Conservation (phyloP, 2,113 vertebrate species). For the Cyprinodon tularosa region DNA sequence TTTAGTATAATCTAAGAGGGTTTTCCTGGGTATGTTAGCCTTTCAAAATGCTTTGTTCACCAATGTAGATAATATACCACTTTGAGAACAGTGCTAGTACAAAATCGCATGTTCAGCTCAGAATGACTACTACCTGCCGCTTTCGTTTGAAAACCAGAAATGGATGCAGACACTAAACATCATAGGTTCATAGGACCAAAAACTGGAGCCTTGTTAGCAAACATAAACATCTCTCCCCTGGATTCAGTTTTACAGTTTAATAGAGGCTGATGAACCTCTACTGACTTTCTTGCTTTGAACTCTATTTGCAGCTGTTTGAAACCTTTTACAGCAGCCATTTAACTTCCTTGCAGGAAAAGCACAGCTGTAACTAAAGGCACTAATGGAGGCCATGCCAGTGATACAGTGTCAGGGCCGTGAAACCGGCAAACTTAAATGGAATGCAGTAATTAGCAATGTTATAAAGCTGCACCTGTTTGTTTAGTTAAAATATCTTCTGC, state of each 20-base stretch:
- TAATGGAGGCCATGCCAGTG: conserved; percentile 19
- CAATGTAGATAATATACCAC: neutral
- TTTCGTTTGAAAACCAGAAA: conserved; percentile 8
- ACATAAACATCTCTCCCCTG: neutral
- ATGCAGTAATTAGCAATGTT: conserved; percentile 38
- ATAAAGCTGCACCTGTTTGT: conserved; percentile 40
- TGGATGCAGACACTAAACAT: neutral
- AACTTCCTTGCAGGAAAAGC: conserved; percentile 10
- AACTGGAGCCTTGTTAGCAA: neutral
- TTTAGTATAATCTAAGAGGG: neutral
- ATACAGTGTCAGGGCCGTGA: neutral
- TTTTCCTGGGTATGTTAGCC: neutral
- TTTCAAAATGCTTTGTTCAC: neutral
- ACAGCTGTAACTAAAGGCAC: conserved; percentile 12
- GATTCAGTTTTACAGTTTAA: conserved; percentile 29
- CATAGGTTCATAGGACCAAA: neutral
- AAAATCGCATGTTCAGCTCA: neutral
- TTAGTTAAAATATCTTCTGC: conserved; percentile 1
- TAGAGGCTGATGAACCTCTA: conserved; percentile 3
- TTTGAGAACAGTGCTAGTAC: neutral
- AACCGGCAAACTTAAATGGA: conserved; percentile 7
- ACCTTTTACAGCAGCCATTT: conserved; percentile 14
- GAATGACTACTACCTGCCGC: neutral
- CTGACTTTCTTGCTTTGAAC: conserved; percentile 18
- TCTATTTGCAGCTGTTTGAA: conserved; percentile 2